Conservation (phyloP, 1,140 invertebrate genomes). For the Drosophila insularis region DNA sequence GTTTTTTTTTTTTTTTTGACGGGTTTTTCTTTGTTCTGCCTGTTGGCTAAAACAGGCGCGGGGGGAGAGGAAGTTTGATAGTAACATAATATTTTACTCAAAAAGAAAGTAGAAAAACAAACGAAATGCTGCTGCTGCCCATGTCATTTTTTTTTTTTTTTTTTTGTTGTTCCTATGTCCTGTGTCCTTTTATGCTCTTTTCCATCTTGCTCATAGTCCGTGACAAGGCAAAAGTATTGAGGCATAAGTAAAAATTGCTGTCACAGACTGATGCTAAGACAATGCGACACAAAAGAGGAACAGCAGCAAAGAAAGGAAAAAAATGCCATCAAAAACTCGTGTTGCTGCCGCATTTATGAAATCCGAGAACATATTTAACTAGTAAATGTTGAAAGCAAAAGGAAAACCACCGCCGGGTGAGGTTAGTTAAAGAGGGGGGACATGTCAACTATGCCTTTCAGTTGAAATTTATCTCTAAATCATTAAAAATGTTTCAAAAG, state of each 20-base stretch:
- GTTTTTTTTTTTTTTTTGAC: background rate
- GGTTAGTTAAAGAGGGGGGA: background rate
- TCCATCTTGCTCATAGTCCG: constrained; percentile 36
- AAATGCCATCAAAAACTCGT: background rate
- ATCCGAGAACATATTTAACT: constrained; percentile 15
- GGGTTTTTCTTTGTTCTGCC: constrained; percentile 1
- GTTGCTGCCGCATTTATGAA: constrained; percentile 10
- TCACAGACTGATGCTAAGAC: constrained; percentile 69
- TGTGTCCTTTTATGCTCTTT: constrained; percentile 24
- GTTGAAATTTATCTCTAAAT: constrained; percentile 1
- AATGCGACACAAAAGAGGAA: constrained; percentile 60
- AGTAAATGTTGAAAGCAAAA: constrained; percentile 6
- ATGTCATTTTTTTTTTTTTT: constrained; percentile 74
- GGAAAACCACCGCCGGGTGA: background rate
- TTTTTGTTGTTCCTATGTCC: constrained; percentile 18
- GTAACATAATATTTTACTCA: constrained; percentile 81
- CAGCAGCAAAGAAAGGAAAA: constrained; percentile 25
- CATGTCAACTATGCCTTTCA: background rate
- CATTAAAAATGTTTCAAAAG: too few relatives aligned
- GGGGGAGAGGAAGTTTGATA: constrained; percentile 28
- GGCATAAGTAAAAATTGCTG: constrained; percentile 79
- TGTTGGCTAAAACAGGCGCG: constrained; percentile 7
- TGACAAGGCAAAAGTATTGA: constrained; percentile 75
- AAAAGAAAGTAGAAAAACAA: constrained; percentile 73
- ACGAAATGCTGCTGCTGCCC: constrained; percentile 69